Evolutionary conservation across 2,113 vertebrate genomes (phyloP), one percentile per base, ranked within the genome.

Genomic region (Dicentrarchus labrax): DNA sequence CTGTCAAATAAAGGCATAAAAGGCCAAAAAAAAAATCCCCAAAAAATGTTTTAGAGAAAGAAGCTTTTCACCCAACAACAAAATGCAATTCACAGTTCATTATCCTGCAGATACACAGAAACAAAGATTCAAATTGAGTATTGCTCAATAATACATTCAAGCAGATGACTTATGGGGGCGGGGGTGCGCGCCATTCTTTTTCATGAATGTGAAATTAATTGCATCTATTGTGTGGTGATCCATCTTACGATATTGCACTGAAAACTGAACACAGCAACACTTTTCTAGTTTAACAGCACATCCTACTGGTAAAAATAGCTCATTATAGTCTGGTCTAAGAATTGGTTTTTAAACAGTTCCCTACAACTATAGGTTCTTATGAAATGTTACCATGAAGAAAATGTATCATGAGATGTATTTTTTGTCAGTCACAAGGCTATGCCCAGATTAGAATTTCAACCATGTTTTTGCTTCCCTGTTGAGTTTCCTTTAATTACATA

Each of bases 221-320:
- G 0, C 2, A 24, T 64, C 11, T 12, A 12, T 36, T 3, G 13
- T 38, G 15, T 45, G 2, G 22, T 30, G 6, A 45, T 60, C 6
- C 6, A 77, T 43, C 10, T 41, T 12, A 50, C 8, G 38, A 3
- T 36, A 43, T 22, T 10, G 38, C 11, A 62, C 50, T 64, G n/a
- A 51, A 30, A 22, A n/a, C 15, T 15, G 4, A 6, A 16, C 19
- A 36, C 8, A 12, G 12, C 47, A 48, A 45, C 15, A 1, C 1
- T 1, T 30, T 22, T 22, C 1, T 10, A 13, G 48, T 17, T 21
- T 8, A 72, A 67, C 43, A 86, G 56, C 77, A 15, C 76, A 22
- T 1, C 59, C 77, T 74, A 39, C 38, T 85, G 89, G 76, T 60
- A 9, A 67, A 10, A 60, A 59, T 0, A 2, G 45, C 11, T 30